Base-by-base conservation (phyloP, 2,113 vertebrate genomes). In the Willisornis vidua region DNA sequence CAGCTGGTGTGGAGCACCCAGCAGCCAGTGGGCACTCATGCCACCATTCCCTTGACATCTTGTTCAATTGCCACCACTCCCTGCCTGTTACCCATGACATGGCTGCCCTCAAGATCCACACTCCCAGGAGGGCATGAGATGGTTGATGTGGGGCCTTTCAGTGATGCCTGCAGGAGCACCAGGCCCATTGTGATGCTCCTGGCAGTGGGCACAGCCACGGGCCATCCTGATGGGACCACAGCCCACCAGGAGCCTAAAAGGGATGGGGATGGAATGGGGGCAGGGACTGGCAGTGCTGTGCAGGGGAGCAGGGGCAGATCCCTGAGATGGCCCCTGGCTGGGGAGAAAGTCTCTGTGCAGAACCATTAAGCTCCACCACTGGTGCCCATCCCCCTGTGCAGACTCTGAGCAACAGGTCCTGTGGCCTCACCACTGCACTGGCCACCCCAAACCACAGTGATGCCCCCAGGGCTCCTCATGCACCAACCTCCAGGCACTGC, bases 1-100 rank as follows among this genome's bases (percentile, higher is more conserved):
- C 18, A 2, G 55, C 31, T 0, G 0, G 25, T 15, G 24, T 6
- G 10, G 35, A 19, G 43, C 12, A 65, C 39, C 31, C 0, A 0
- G 68, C 61, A 74, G 74, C 59, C 31, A 5, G 52, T 45, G 22
- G n/a, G 39, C 7, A 13, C 37, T 48, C 3, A 3, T 62, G 80
- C 76, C 33, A 2, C 39, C 7, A 1, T 2, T 45, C 43, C 35
- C 28, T 12, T 37, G 28, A 52, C n/a, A 43, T 26, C 12, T 3
- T 17, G 9, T 5, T 59, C 49, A 9, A 39, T 33, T 10, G 20
- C 22, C 20, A 25, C 79, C 25, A 3, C 31, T 58, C n/a, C 19
- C n/a, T 45, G 61, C 41, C 77, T 1, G 0, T 3, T 7, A 19
- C 55, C 77, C 18, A 2, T 0, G 7, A 74, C 0, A 4, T 12